Evolutionary conservation across 92 coral and sea anemone genomes (phyloP).

Genomic region (Scolanthus callimorphus): DNA sequence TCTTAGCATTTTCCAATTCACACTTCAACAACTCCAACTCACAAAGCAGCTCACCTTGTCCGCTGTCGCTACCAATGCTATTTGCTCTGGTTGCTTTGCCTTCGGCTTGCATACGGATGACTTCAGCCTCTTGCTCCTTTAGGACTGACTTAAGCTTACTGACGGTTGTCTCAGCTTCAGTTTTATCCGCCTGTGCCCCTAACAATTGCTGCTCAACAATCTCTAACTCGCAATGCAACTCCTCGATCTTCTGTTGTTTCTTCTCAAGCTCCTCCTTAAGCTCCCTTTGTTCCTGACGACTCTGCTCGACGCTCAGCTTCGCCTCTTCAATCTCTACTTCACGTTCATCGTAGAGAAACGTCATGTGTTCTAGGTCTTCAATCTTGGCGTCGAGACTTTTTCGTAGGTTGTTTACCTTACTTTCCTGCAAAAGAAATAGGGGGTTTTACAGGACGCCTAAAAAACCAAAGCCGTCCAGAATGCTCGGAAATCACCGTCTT

Average conservation of each 20-base stretch:
- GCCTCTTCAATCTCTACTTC: slow-evolving; percentile 74
- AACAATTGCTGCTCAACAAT: not conserved
- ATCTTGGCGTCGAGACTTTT: slow-evolving; percentile 52
- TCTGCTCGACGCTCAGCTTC: slow-evolving; percentile 22
- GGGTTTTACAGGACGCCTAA: too few relatives aligned
- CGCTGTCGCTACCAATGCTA: not conserved
- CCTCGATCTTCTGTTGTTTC: slow-evolving; percentile 12
- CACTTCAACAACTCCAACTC: not conserved
- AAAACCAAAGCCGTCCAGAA: too few relatives aligned
- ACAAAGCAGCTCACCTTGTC: not conserved
- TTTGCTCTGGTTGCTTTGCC: not conserved
- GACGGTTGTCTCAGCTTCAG: slow-evolving; percentile 5
- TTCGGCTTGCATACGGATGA: slow-evolving; percentile 21
- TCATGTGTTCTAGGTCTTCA: slow-evolving; percentile 83
- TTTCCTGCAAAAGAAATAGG: slow-evolving; percentile 18
- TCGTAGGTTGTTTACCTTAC: slow-evolving; percentile 55
- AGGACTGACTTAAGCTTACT: slow-evolving; percentile 25
- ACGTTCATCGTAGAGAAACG: slow-evolving; percentile 75
- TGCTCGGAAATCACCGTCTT: too few relatives aligned
- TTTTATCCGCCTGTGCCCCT: not conserved
- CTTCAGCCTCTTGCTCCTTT: slow-evolving; percentile 39
- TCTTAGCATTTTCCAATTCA: not conserved
- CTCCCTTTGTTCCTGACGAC: slow-evolving; percentile 8
- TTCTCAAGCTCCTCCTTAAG: slow-evolving; percentile 6
- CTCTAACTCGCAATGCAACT: not conserved